Evolutionary conservation across 1,140 invertebrate species (phyloP), one percentile per base, ranked within the genome.

Genomic region (Platyscapa corneri): DNA sequence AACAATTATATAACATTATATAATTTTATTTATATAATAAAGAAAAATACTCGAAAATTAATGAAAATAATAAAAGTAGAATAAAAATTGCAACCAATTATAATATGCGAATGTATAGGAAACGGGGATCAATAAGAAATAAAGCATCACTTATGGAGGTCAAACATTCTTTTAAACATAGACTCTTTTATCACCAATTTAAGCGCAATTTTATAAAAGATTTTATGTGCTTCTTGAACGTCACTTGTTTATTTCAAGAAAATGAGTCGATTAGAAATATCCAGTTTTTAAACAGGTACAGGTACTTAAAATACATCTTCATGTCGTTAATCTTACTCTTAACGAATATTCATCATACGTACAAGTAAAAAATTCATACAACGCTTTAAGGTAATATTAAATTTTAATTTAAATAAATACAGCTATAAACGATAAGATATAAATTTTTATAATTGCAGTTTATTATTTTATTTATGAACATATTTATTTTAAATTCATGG

Each of bases 201-300:
- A 74, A 74, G 37, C 42, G 70, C 37, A 74, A 74, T 74, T 42
- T 74, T 12, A 74, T 74, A 12, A n/a, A 39, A 37, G 23, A 74
- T 14, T 1, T 34, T 70, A 42, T 42, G 37, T 39, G 18, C 34
- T 23, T 42, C 20, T 6, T n/a, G n/a, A 74, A 12, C 6, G 23
- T 74, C 37, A 74, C 37, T 42, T 74, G 5, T 42, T 74, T 74
- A 42, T 74, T 39, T 37, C 42, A 74, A 74, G 70, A 74, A 74
- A 74, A n/a, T 39, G 70, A 74, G 37, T 74, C 7, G 7, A 42
- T 27, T n/a, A 74, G 34, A 42, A 42, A 42, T 42, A 27, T 42
- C 27, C 0, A 37, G 37, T 74, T 42, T 32, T 60, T 42, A 74
- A 27, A 42, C 16, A 37, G 6, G 37, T 42, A 74, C 16, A 32